phyloP scores from a whole-genome alignment of 2,113 vertebrate genomes.

The Bambusicola thoracicus region DNA sequence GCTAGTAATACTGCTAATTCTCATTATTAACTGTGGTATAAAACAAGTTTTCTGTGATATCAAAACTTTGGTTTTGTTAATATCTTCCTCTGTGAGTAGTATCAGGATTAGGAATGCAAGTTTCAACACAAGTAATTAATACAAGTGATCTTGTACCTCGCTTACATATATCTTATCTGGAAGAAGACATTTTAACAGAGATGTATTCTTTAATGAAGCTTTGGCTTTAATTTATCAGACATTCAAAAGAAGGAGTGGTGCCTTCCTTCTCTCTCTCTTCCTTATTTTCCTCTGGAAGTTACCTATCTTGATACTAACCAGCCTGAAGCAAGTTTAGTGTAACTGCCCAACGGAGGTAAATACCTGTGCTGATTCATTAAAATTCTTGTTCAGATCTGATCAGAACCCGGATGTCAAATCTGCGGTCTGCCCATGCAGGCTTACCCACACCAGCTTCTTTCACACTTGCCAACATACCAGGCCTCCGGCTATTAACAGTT shows the following conservation, averaged over 20 bases:
- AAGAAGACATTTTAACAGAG: slow-evolving; percentile 1
- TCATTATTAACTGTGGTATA: not conserved
- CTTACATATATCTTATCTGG: not conserved
- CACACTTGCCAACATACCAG: slow-evolving; percentile 47
- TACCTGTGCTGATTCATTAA: slow-evolving; percentile 50
- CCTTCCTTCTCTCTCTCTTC: not conserved
- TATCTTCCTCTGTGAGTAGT: not conserved
- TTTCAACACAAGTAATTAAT: not conserved
- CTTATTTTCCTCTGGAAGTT: slow-evolving; percentile 42
- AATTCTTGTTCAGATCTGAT: slow-evolving; percentile 57
- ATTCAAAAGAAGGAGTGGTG: slow-evolving; percentile 12
- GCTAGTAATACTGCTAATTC: not conserved
- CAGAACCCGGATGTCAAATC: slow-evolving; percentile 46
- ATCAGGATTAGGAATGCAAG: not conserved
- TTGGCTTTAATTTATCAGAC: slow-evolving; percentile 1
- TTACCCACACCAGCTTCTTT: slow-evolving; percentile 18
- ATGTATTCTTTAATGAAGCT: slow-evolving; percentile 12
- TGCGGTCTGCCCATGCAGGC: slow-evolving; percentile 23
- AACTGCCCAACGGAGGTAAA: slow-evolving; percentile 38
- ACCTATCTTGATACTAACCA: slow-evolving; percentile 17
- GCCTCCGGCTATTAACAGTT: slow-evolving; percentile 34
- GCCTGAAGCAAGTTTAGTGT: slow-evolving; percentile 43
- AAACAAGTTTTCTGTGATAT: not conserved
- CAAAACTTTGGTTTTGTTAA: not conserved
- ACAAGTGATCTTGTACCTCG: not conserved